Evolutionary conservation across 2,888 invertebrate species (phyloP).

Genomic region (Anoplius nigerrimus): DNA sequence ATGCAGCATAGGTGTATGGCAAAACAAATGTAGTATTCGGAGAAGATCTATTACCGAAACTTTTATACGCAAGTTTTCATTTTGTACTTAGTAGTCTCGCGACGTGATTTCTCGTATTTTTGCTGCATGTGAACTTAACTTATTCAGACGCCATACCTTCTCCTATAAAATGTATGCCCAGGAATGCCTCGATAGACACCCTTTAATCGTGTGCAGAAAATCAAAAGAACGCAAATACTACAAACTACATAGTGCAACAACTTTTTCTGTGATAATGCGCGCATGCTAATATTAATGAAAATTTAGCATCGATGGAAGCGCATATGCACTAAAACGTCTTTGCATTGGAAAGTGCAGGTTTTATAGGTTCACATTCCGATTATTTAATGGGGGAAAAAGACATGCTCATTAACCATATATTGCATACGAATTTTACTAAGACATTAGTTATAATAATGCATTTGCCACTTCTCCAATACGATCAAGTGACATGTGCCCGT

Average conservation of each 20-base stretch:
- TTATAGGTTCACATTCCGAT: slow-evolving; percentile 25
- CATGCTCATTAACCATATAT: slow-evolving; percentile 5
- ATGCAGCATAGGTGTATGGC: no score
- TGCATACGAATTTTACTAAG: slow-evolving; percentile 17
- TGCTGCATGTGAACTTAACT: slow-evolving; percentile 28
- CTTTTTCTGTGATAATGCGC: slow-evolving; percentile 43
- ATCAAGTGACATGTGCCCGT: no score
- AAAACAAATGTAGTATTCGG: slow-evolving; percentile 24
- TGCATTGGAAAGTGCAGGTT: slow-evolving; percentile 11
- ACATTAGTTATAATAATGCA: no score
- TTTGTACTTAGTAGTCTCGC: slow-evolving; percentile 31
- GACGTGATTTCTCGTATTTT: slow-evolving; percentile 30
- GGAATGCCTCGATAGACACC: slow-evolving; percentile 11
- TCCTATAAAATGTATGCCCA: slow-evolving; percentile 6
- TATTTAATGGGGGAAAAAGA: slow-evolving; percentile 16
- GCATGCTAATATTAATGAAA: slow-evolving; percentile 24
- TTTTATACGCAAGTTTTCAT: slow-evolving; percentile 44
- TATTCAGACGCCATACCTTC: neutral
- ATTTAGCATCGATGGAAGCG: slow-evolving; percentile 1
- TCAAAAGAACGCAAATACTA: slow-evolving; percentile 16
- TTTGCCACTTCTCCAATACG: no score
- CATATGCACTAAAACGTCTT: slow-evolving; percentile 15
- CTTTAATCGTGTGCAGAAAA: slow-evolving; percentile 36
- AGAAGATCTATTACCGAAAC: slow-evolving; percentile 29
- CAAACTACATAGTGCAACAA: slow-evolving; percentile 32